phyloP scores from a whole-genome alignment of 2,113 vertebrate genomes.

The Motacilla alba region DNA sequence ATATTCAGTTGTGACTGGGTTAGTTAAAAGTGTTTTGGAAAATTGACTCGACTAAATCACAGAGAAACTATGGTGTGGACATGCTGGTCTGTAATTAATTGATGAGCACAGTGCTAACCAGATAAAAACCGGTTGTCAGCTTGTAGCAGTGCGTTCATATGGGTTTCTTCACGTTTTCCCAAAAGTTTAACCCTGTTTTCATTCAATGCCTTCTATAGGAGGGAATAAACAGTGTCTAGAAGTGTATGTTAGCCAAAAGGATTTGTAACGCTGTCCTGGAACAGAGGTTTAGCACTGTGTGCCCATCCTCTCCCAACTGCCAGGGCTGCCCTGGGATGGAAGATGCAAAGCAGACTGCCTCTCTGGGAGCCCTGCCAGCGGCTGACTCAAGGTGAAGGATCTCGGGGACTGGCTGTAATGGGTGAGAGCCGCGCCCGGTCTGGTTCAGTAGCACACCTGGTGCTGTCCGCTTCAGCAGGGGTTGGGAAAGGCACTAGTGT shows the following conservation, averaged over 20 bases:
- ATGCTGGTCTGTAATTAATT: slow-evolving; percentile 21
- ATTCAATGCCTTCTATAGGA: background rate
- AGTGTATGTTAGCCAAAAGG: background rate
- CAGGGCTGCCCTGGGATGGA: background rate
- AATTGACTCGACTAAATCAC: slow-evolving; percentile 9
- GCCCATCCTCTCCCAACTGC: background rate
- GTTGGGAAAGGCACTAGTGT: background rate
- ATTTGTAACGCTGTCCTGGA: background rate
- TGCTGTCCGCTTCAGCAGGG: background rate
- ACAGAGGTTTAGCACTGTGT: background rate
- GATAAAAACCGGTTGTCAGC: background rate
- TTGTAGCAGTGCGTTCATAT: background rate
- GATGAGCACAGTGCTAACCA: background rate
- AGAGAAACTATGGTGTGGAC: background rate
- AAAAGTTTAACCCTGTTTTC: background rate
- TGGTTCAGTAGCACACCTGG: background rate
- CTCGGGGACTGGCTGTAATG: background rate
- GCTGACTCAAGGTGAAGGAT: background rate
- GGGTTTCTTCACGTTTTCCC: background rate
- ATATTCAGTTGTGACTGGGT: background rate
- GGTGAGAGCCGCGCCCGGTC: background rate
- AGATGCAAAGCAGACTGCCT: background rate
- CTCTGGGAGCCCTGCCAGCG: background rate
- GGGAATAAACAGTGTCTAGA: too few species aligned
- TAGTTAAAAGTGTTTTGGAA: slow-evolving; percentile 28